A percentile compares a stretch with the other conserved stretches of the same genome.
These are phyloP conservation scores for Papilio gigon DNA, from an alignment of 2,888 invertebrate species.

Conservation along the genomic window DNA sequence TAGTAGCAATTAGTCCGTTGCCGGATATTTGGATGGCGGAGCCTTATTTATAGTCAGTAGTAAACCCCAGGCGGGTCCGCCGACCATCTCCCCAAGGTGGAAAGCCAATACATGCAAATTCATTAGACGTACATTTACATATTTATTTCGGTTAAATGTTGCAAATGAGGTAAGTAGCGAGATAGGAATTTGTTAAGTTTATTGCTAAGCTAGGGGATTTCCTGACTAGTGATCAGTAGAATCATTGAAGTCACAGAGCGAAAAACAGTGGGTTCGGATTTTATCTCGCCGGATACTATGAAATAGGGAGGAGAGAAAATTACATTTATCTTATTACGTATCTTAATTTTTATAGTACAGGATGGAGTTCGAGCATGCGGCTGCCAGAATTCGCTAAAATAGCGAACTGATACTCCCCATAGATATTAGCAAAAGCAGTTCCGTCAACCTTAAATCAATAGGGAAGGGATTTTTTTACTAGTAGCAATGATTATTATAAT, in stretches of 20 bases:
- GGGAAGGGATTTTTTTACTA: no score
- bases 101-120: constrained; percentile 55
- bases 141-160: constrained; percentile 41
- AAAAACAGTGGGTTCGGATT: no score
- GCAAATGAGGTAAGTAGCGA: constrained; percentile 8
- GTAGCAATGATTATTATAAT: not conserved
- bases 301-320: no score
- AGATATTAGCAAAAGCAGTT: no score
- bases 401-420: no score
- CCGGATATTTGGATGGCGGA: constrained; percentile 63
- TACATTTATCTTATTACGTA: no score
- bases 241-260: no score
- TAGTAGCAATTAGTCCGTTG: constrained; percentile 67
- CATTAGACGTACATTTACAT: constrained; percentile 52
- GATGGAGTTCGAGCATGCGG: no score
- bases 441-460: no score
- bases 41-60: constrained; percentile 65
- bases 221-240: not conserved
- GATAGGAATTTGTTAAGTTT: constrained; percentile 4
- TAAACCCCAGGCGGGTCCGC: constrained; percentile 56
- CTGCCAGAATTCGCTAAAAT: no score
- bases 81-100: constrained; percentile 60
- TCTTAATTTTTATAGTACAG: no score
- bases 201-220: not conserved
- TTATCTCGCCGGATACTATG: no score